phyloP scores from a whole-genome alignment of 1,140 invertebrate species.

The Sycophila sp. region DNA sequence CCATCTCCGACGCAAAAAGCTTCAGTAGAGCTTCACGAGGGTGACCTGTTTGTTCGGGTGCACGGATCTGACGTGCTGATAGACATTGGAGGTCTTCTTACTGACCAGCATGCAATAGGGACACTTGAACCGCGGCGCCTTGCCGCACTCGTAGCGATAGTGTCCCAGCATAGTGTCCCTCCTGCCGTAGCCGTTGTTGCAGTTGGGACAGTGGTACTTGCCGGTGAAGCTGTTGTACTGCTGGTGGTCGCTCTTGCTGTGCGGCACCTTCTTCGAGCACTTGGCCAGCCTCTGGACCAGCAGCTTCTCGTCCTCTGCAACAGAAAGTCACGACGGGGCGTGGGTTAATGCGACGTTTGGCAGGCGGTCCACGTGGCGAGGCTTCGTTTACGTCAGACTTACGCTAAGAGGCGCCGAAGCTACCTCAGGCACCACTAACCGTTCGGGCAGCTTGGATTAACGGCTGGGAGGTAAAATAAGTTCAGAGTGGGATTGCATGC shows the following conservation, averaged over 20 bases:
- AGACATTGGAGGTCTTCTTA: conserved; percentile 63
- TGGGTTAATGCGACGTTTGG: neutral
- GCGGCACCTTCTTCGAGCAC: neutral
- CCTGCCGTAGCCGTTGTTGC: conserved; percentile 62
- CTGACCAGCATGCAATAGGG: conserved; percentile 64
- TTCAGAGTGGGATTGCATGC: too few species aligned
- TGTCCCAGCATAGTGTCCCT: conserved; percentile 62
- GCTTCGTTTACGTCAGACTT: too few species aligned
- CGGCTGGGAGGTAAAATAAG: too few species aligned
- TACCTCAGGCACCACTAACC: conserved; percentile 9
- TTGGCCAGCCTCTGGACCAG: conserved; percentile 24
- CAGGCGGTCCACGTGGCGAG: too few species aligned
- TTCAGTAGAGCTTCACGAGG: conserved; percentile 56
- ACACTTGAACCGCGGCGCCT: conserved; percentile 71
- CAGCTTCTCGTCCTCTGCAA: conserved; percentile 54
- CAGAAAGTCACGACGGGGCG: conserved; percentile 44
- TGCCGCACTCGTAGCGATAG: conserved; percentile 69
- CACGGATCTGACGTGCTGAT: conserved; percentile 58
- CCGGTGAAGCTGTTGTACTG: conserved; percentile 57
- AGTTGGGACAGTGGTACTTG: conserved; percentile 62
- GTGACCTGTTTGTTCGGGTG: conserved; percentile 56
- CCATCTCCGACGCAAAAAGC: neutral
- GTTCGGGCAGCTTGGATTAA: too few species aligned
- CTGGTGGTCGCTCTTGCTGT: conserved; percentile 38
- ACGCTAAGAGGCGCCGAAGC: neutral